A percentile compares a stretch with the other conserved stretches of the same genome.
Conservation (phyloP, 2,888 invertebrate genomes). For the Eulithis testata region DNA sequence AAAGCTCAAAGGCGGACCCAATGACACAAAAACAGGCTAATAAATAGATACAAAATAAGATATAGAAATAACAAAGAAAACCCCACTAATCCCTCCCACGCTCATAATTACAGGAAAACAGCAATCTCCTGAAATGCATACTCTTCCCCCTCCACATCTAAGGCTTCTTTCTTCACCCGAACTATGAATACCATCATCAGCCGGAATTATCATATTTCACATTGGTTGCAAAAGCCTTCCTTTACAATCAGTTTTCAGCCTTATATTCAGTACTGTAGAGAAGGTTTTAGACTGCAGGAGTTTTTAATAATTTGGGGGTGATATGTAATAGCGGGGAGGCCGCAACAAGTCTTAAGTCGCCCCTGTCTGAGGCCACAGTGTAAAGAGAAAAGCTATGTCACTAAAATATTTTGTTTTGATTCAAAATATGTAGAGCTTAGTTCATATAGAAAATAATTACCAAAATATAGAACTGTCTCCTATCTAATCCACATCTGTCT, state of each 20-base stretch:
- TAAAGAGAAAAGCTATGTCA: conserved; percentile 1
- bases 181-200: conserved; percentile 81
- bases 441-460: no score
- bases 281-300: conserved; percentile 22
- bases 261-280: conserved; percentile 16
- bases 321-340: conserved; percentile 63
- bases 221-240: conserved; percentile 40
- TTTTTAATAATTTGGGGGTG: conserved; percentile 45
- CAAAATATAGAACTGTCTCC: no score
- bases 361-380: conserved; percentile 59
- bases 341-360: conserved; percentile 71
- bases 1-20: no score
- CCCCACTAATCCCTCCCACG: conserved; percentile 33
- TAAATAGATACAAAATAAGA: background rate
- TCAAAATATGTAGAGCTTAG: no score
- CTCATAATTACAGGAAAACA: conserved; percentile 37
- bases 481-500: no score
- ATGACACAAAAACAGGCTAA: no score
- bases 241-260: conserved; percentile 21
- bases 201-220: conserved; percentile 81
- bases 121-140: conserved; percentile 62
- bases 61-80: conserved; percentile 27
- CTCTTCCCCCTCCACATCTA: conserved; percentile 62
- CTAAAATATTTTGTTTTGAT: no score
- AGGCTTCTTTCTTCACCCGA: conserved; percentile 69